Percentiles rank a stretch among this genome's conserved stretches.
Evolutionary conservation across 2,888 invertebrate species (phyloP).

Genomic region (Oscheius myriophilus): DNA sequence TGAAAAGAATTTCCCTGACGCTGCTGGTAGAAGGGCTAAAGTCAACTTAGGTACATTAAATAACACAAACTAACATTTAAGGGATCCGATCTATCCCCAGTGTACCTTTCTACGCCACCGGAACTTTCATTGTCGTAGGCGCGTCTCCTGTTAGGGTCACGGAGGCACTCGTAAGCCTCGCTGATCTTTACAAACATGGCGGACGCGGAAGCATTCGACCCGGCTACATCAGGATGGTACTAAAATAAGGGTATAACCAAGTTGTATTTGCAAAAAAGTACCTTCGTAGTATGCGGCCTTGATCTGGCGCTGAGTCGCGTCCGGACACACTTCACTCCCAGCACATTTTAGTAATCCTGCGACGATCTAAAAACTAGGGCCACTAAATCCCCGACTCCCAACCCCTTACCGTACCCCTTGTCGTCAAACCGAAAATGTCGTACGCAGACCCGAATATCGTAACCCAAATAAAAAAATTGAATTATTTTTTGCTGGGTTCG

Average conservation of each 20-base stretch:
- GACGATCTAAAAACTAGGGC: no score
- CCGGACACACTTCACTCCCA: conserved; percentile 24
- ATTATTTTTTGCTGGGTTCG: no score
- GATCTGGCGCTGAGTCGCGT: conserved; percentile 30
- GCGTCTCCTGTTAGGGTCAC: conserved; percentile 28
- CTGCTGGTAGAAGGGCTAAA: neutral
- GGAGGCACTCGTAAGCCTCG: conserved; percentile 30
- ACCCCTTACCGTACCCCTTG: no score
- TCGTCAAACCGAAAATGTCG: no score
- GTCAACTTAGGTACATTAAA: neutral
- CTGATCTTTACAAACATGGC: conserved; percentile 25
- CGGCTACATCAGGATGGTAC: conserved; percentile 33
- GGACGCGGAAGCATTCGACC: conserved; percentile 5
- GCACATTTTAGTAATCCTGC: conserved; percentile 8
- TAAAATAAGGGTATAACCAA: conserved; percentile 6
- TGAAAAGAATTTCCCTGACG: conserved; percentile 24
- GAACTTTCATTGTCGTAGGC: conserved; percentile 26
- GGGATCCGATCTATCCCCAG: conserved; percentile 11
- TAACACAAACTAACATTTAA: conserved; percentile 7
- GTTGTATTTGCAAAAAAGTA: neutral
- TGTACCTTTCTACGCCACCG: conserved; percentile 17
- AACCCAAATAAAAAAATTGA: no score
- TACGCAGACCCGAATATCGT: no score
- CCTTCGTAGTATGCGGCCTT: conserved; percentile 33
- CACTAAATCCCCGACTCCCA: no score